These are phyloP conservation scores for Echinops telfairi DNA, from an alignment of 2,113 vertebrate genomes.

Conservation along the genomic window DNA sequence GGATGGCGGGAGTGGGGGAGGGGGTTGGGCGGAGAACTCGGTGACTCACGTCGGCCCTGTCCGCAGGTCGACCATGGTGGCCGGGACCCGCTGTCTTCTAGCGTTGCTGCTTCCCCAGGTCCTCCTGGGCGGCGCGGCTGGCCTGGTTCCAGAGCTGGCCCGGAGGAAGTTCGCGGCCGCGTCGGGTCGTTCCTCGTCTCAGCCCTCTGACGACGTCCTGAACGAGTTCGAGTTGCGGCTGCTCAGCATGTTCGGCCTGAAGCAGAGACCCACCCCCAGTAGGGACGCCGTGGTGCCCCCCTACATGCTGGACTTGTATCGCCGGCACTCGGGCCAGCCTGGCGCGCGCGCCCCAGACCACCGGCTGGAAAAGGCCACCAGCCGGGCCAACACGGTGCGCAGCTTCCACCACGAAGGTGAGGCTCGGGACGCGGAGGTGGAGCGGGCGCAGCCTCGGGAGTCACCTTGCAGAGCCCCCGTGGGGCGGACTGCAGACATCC, in stretches of 20 bases:
- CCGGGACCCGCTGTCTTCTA: conserved; percentile 95
- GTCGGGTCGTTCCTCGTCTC: conserved; percentile 88
- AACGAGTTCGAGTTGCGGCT: conserved; percentile 96
- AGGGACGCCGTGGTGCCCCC: conserved; percentile 95
- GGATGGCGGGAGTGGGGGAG: conserved; percentile 30
- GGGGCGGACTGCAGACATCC: not conserved
- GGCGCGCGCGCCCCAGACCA: conserved; percentile 89
- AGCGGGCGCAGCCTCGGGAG: conserved; percentile 19
- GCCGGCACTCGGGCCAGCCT: conserved; percentile 93
- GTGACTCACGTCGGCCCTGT: conserved; percentile 83
- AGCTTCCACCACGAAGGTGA: conserved; percentile 99
- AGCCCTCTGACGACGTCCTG: conserved; percentile 93
- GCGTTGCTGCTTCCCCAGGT: conserved; percentile 98
- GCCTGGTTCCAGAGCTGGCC: conserved; percentile 96
- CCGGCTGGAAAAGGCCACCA: conserved; percentile 93
- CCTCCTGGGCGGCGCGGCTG: conserved; percentile 94
- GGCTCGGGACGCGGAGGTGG: conserved; percentile 59
- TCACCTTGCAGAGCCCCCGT: not conserved
- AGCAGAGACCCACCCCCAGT: conserved; percentile 95
- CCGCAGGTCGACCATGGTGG: conserved; percentile 98
- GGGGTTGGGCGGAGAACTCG: conserved; percentile 66
- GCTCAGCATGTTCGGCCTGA: conserved; percentile 97
- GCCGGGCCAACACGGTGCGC: conserved; percentile 97
- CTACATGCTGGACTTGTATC: conserved; percentile 98
- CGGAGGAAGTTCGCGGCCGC: conserved; percentile 93